Evolutionary conservation across 2,113 vertebrate species (phyloP), one percentile per base, ranked within the genome.

Genomic region (Crotalus horridus): DNA sequence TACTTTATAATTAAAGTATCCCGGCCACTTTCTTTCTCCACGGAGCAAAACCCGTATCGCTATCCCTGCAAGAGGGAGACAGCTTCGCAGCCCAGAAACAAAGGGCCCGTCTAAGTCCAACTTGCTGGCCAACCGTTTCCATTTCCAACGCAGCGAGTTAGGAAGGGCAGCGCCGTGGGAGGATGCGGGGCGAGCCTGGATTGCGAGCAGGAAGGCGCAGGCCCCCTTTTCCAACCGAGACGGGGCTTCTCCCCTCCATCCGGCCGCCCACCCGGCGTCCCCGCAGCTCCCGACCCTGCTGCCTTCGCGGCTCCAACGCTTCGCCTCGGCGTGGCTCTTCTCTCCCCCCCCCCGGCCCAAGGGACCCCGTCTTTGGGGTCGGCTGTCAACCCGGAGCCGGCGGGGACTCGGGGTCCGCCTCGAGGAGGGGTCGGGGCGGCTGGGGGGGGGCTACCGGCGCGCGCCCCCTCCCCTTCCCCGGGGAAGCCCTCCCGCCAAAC

Each of bases 291-390:
- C 48, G 48, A 51, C 48, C 48, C 33, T 17, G 33, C 46, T 12
- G 39, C 74, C 74, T 20, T 20, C 15, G 33, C 17, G 69, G 33
- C 13, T 39, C 33, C 69, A 20, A 8, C 3, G 74, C 74, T 43
- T 43, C 74, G 33, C 17, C 17, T 39, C 15, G 33, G 33, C 17
- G 1, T 20, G 33, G 74, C 7, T 39, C 74, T 81, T 43, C 74
- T 43, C 74, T 17, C 15, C 1, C 0, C 1, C 1, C 33, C 0
- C 69, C 6, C 29, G 1, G 13, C 3, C 15, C 13, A 33, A n/a
- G 12, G 5, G 29, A 33, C 5, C 15, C 56, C 56, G n/a, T 17
- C n/a, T 39, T 17, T 13, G 69, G 15, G 69, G 15, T n/a, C 17
- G 33, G 15, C 69, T 39, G 69, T 20, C 69, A 17, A 17, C 69